Evolutionary conservation across 2,797 vertebrate species (phyloP).

Genomic region (Sebastes glaucus): DNA sequence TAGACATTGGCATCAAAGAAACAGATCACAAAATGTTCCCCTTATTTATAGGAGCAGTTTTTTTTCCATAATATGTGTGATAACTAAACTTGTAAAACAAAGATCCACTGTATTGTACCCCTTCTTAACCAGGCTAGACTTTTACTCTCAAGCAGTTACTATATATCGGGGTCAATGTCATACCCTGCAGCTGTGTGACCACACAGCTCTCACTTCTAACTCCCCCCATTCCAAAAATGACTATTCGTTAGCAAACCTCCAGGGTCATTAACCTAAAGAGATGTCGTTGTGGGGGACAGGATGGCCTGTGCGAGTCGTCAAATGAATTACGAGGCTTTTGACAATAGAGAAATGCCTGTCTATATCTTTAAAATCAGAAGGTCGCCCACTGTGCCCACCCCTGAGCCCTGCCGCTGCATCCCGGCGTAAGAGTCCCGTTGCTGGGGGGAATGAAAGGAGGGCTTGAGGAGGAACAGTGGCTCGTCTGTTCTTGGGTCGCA

Average conservation of each 20-base stretch:
- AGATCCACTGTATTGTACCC: constrained; percentile 31
- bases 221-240: constrained; percentile 48
- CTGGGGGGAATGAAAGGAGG: constrained; percentile 78
- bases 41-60: background rate
- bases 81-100: constrained; percentile 58
- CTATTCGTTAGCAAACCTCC: constrained; percentile 71
- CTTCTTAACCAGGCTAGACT: constrained; percentile 72
- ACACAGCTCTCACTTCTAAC: constrained; percentile 28
- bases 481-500: constrained; percentile 70
- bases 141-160: constrained; percentile 58
- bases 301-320: constrained; percentile 46
- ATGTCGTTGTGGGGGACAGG: constrained; percentile 45
- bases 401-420: constrained; percentile 53
- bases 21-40: background rate
- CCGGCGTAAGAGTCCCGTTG: constrained; percentile 49
- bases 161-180: constrained; percentile 66
- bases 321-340: constrained; percentile 62
- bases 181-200: constrained; percentile 69
- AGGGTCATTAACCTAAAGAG: constrained; percentile 63
- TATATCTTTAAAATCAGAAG: constrained; percentile 85
- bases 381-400: constrained; percentile 67
- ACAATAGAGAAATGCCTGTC: constrained; percentile 74
- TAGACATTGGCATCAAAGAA: background rate
- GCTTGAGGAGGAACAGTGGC: constrained; percentile 82
- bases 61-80: background rate